Evolutionary conservation across 2,113 vertebrate species (phyloP).

Genomic region (Ginglymostoma cirratum): DNA sequence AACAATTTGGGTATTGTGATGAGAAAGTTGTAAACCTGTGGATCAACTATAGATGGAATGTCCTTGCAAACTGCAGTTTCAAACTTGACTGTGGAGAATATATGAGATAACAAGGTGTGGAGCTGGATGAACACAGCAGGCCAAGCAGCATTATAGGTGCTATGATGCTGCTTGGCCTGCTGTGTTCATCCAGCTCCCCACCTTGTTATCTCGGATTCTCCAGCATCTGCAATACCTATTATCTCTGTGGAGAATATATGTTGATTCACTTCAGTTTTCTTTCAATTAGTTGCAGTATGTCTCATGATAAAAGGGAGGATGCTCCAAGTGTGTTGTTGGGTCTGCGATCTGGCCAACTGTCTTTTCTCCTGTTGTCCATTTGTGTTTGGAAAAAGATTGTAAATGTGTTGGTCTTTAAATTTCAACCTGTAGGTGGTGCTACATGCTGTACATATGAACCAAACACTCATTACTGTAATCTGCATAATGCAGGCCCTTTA

Average conservation of each 20-base stretch:
- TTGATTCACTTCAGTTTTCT: not conserved
- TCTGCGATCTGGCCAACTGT: not conserved
- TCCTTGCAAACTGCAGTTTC: not conserved
- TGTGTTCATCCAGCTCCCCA: too few species aligned
- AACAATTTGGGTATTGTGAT: not conserved
- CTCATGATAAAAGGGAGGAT: not conserved
- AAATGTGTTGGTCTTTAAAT: not conserved
- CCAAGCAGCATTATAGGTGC: too few species aligned
- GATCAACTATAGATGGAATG: not conserved
- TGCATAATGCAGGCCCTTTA: not conserved
- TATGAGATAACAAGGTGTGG: too few species aligned
- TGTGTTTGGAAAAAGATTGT: not conserved
- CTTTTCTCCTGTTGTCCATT: not conserved
- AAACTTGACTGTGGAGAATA: not conserved
- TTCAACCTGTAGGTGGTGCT: constrained; percentile 12
- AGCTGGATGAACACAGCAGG: too few species aligned
- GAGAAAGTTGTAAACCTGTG: not conserved
- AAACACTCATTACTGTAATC: not conserved
- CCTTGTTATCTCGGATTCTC: too few species aligned
- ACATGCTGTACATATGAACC: not conserved
- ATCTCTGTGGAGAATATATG: not conserved
- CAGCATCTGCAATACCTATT: too few species aligned
- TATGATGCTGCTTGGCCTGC: too few species aligned
- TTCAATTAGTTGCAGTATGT: not conserved
- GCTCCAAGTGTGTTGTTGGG: not conserved